A percentile compares a stretch with the other conserved stretches of the same genome.
Evolutionary conservation across 2,113 vertebrate species (phyloP).

Genomic region (Nothoprocta perdicaria): DNA sequence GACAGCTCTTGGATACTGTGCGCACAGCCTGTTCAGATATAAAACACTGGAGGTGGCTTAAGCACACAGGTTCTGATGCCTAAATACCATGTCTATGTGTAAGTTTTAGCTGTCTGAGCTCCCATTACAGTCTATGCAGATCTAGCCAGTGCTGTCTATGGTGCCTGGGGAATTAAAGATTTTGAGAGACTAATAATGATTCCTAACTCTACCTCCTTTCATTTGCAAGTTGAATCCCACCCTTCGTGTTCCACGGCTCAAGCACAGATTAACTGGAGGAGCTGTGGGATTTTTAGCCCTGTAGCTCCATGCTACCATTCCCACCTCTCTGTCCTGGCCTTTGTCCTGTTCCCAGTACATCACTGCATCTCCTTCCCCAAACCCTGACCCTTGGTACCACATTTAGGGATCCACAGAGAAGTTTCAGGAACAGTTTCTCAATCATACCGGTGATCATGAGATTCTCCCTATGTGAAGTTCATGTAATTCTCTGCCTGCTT

Average conservation of each 20-base stretch:
- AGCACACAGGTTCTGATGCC: not conserved
- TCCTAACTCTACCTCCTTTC: not conserved
- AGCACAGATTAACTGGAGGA: not conserved
- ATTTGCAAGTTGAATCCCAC: not conserved
- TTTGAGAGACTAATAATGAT: not conserved
- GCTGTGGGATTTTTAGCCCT: not conserved
- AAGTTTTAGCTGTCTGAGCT: not conserved
- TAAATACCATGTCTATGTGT: not conserved
- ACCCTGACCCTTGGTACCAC: not conserved
- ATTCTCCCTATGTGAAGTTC: not conserved
- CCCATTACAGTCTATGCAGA: not conserved
- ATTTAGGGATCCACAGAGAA: not conserved
- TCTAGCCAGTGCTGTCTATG: not conserved
- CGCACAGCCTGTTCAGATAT: fast-evolving
- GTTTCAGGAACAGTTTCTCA: not conserved
- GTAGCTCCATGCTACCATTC: not conserved
- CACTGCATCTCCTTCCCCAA: too few relatives aligned
- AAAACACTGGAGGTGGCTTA: not conserved
- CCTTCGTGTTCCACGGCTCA: fast-evolving
- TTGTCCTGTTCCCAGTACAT: not conserved
- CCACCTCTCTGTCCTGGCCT: not conserved
- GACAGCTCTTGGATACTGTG: not conserved
- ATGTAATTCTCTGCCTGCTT: not conserved
- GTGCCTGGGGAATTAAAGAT: not conserved
- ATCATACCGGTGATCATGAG: not conserved